Percentiles rank a stretch among this genome's conserved stretches.
Conservation (phyloP, 1,140 invertebrate species). For the Metopolophium dirhodum region DNA sequence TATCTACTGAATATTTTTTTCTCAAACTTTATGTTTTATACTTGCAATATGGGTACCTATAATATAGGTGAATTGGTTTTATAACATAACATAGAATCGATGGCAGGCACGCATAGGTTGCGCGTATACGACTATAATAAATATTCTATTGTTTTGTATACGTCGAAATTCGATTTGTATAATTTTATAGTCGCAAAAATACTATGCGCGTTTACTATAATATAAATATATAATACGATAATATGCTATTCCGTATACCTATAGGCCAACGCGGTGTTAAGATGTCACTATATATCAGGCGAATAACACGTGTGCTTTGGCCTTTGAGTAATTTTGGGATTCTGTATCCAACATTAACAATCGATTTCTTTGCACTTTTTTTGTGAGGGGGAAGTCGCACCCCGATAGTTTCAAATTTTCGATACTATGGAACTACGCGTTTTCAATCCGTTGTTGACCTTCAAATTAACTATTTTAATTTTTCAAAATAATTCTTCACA, state of each 20-base stretch:
- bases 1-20: background rate
- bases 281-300: background rate
- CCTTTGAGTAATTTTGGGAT: background rate
- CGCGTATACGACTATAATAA: background rate
- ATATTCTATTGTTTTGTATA: slow-evolving; percentile 4
- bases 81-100: background rate
- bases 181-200: background rate
- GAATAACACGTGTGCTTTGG: background rate
- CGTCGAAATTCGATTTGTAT: background rate
- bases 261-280: background rate
- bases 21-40: background rate
- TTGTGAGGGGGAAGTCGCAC: background rate
- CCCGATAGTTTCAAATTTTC: background rate
- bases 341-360: background rate
- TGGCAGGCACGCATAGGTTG: background rate
- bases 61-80: background rate
- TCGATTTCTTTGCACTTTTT: background rate
- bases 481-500: background rate
- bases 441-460: background rate
- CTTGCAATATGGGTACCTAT: background rate
- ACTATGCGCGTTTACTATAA: background rate
- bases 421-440: background rate
- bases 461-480: background rate
- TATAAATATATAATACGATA: background rate
- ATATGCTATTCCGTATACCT: background rate